Conservation (phyloP, 2,113 vertebrate species). For the Gnathonemus echidnorhynchus region DNA sequence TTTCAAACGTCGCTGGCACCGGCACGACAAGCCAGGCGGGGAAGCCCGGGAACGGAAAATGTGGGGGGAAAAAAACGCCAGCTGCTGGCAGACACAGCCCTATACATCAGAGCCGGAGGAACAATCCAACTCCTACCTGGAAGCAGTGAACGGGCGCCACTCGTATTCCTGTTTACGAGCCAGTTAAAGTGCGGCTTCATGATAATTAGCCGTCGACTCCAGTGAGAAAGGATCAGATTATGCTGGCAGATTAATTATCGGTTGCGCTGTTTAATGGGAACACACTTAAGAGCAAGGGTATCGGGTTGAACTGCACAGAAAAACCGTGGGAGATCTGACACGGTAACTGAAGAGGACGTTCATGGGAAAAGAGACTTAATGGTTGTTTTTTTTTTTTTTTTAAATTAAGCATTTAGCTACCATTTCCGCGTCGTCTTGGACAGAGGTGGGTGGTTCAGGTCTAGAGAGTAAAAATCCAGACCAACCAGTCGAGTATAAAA, state of each 20-base stretch:
- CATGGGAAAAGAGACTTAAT: not conserved
- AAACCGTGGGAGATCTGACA: not conserved
- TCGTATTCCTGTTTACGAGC: not conserved
- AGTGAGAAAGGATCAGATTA: not conserved
- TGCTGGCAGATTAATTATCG: not conserved
- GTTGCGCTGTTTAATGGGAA: not conserved
- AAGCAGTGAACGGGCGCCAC: not conserved
- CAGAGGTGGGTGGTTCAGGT: not conserved
- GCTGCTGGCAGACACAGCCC: not conserved
- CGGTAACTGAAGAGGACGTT: not conserved
- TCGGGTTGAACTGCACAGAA: not conserved
- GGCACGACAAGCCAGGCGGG: not conserved
- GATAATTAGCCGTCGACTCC: not conserved
- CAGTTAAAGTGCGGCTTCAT: not conserved
- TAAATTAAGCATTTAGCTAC: not conserved
- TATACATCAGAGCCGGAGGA: not conserved
- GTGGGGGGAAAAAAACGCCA: not conserved
- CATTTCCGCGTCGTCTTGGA: not conserved
- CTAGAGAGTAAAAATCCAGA: not conserved
- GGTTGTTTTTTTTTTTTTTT: too few species aligned
- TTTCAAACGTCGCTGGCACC: not conserved
- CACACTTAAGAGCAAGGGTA: not conserved
- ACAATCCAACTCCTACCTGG: not conserved
- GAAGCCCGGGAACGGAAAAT: not conserved
- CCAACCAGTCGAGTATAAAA: not conserved